A percentile compares a stretch with the other conserved stretches of the same genome.
Evolutionary conservation across 2,797 vertebrate species (phyloP).

Genomic region (Fistularia commersonii): DNA sequence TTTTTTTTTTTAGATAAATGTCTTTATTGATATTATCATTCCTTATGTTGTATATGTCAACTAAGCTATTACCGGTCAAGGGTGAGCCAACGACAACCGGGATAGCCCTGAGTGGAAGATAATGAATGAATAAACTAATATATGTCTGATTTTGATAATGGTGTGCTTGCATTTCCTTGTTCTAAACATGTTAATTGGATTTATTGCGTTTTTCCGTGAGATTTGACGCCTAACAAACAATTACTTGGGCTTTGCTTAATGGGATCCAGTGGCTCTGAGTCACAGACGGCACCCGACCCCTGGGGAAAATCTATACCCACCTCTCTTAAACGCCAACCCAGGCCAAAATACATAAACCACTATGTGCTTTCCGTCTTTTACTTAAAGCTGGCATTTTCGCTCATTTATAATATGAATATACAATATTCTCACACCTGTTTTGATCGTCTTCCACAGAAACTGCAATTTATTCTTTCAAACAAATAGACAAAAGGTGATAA

Average conservation of each 20-base stretch:
- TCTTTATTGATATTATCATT: no score
- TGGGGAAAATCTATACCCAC: constrained; percentile 25
- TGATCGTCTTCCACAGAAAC: constrained; percentile 40
- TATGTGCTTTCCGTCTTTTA: background rate
- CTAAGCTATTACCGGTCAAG: no score
- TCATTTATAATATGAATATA: constrained; percentile 13
- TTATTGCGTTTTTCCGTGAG: no score
- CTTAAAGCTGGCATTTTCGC: background rate
- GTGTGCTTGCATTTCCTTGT: no score
- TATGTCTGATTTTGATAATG: no score
- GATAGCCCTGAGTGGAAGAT: no score
- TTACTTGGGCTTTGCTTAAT: background rate
- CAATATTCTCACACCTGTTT: constrained; percentile 7
- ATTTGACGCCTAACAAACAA: no score
- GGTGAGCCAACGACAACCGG: no score
- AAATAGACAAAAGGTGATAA: constrained; percentile 22
- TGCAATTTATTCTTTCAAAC: constrained; percentile 61
- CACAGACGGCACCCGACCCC: background rate
- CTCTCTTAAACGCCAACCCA: constrained; percentile 3
- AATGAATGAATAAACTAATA: no score
- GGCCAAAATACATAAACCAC: background rate
- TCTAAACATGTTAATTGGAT: no score
- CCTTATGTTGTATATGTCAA: no score
- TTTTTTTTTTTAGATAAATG: no score
- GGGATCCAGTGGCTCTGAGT: background rate